These are phyloP conservation scores for Daboia siamensis DNA, from an alignment of 2,113 vertebrate species.

Conservation along the genomic window DNA sequence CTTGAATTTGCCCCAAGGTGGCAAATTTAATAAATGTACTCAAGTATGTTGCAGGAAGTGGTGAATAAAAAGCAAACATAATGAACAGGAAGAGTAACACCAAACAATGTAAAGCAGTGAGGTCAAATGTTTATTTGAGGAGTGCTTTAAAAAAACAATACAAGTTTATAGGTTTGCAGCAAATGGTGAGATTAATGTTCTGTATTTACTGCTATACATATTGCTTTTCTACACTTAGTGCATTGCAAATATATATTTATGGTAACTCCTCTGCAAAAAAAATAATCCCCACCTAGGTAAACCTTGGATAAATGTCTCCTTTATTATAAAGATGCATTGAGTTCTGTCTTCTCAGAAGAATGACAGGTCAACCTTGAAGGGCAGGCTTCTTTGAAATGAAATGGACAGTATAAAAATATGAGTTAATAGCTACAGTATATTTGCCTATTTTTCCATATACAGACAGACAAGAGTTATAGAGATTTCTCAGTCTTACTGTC, in stretches of 20 bases:
- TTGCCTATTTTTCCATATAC: not conserved
- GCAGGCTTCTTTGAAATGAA: not conserved
- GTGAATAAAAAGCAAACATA: not conserved
- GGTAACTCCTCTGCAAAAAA: not conserved
- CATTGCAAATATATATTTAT: not conserved
- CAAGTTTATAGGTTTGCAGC: not conserved
- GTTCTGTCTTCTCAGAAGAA: not conserved
- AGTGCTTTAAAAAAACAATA: not conserved
- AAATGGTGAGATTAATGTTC: not conserved
- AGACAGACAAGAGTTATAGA: not conserved
- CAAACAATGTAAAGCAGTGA: slow-evolving; percentile 2
- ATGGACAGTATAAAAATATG: not conserved
- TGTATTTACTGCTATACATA: not conserved
- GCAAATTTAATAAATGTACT: not conserved
- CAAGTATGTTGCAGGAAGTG: not conserved
- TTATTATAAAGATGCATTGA: not conserved
- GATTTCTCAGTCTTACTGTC: not conserved
- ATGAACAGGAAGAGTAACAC: not conserved
- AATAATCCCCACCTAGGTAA: not conserved
- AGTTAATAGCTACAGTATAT: not conserved
- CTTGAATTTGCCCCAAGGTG: not conserved
- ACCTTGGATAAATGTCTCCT: not conserved
- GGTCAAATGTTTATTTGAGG: not conserved
- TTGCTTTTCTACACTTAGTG: not conserved
- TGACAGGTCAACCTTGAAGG: not conserved